These are phyloP conservation scores for Euproctis similis DNA, from an alignment of 2,888 invertebrate genomes.

Conservation along the genomic window DNA sequence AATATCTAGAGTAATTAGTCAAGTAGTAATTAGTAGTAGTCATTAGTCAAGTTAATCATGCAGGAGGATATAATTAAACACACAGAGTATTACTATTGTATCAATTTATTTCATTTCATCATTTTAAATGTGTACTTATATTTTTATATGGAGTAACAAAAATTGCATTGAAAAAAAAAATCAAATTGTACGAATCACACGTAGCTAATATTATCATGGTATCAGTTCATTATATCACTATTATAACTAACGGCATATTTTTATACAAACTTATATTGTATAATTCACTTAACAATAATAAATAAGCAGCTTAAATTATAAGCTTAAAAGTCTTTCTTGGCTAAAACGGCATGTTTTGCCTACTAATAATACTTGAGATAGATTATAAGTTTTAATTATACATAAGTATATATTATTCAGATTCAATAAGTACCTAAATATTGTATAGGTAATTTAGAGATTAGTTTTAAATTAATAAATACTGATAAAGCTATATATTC, in stretches of 20 bases:
- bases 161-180: constrained; percentile 41
- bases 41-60: background rate
- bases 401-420: constrained; percentile 34
- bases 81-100: constrained; percentile 32
- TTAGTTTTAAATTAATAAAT: constrained; percentile 41
- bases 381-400: constrained; percentile 28
- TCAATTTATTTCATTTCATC: constrained; percentile 52
- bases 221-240: constrained; percentile 57
- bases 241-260: constrained; percentile 57
- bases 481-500: constrained; percentile 24
- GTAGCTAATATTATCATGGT: constrained; percentile 42
- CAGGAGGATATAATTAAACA: no score
- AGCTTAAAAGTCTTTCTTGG: constrained; percentile 67
- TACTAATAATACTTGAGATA: constrained; percentile 53
- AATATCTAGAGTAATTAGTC: no score
- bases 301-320: constrained; percentile 59
- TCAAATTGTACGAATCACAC: constrained; percentile 42
- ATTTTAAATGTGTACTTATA: constrained; percentile 45
- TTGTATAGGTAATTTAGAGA: constrained; percentile 27
- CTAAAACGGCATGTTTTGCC: constrained; percentile 55
- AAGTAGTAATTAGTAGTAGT: no score
- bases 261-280: constrained; percentile 35
- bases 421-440: constrained; percentile 24
- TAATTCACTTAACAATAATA: constrained; percentile 43
- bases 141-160: constrained; percentile 44